Evolutionary conservation across 2,888 invertebrate genomes (phyloP), one percentile per base, ranked within the genome.

Genomic region (Lepidocyrtoides sp.): DNA sequence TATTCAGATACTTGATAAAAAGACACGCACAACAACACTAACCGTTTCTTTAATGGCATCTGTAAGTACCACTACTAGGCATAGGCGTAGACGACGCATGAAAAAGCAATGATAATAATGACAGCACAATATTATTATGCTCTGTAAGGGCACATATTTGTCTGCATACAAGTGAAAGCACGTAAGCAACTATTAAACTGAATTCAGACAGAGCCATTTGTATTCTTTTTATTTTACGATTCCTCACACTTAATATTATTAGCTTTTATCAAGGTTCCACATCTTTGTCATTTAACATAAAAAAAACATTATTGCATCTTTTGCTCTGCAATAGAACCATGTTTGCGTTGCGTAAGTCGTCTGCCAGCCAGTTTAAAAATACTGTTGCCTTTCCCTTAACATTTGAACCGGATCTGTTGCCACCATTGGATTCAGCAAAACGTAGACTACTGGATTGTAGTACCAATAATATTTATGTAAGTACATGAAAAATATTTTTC

Each of bases 221-320:
- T n/a, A n/a, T 36, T 36, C 7, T 36, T 36, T 36, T 36, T 36
- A 2, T 36, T 36, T 36, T 36, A 36, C 36, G 8, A 29, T 63
- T 14, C 29, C 63, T 23, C 20, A 23, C 57, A 82, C 60, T 63
- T 82, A 63, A 32, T 20, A 82, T 44, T 83, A n/a, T n/a, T n/a
- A n/a, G n/a, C n/a, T n/a, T n/a, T 48, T 10, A 44, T 66, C 48
- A 83, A 23, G 26, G 82, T 66, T 83, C 63, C 63, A 20, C 48
- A 60, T 26, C 23, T 63, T 23, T 29, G 29, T 63, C 63, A 63
- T 63, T 63, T 29, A 14, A 29, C 3, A 29, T 5, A 29, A 63
- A 63, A 29, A 63, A 63, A 12, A n/a, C 63, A 63, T 63, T 63
- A 63, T 83, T 83, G 82, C 63, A 83, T 83, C 82, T 83, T 54